Conservation (phyloP, 1,140 invertebrate genomes). For the Pararge aegeria region DNA sequence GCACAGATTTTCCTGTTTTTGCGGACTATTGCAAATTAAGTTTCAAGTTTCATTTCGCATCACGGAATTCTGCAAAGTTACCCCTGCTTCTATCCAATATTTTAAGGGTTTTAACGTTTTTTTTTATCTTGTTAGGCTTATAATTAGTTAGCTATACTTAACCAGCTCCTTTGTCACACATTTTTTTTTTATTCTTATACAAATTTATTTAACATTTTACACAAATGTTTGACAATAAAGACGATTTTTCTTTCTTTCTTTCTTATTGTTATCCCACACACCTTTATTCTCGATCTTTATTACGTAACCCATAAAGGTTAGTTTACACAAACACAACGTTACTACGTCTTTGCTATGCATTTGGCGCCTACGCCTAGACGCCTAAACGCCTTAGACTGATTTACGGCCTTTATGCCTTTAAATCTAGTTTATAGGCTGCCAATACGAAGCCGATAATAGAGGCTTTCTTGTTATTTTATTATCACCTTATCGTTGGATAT, state of each 20-base stretch:
- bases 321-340: not conserved
- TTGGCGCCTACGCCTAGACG: conserved; percentile 33
- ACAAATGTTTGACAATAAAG: no score
- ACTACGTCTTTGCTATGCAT: conserved; percentile 21
- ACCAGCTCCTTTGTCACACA: no score
- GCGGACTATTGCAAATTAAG: no score
- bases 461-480: conserved; percentile 17
- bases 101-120: no score
- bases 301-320: not conserved
- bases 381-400: conserved; percentile 31
- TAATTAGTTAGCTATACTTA: no score
- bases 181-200: no score
- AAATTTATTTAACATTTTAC: no score
- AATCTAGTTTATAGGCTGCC: conserved; percentile 31
- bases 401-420: conserved; percentile 24
- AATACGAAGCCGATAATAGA: conserved; percentile 29
- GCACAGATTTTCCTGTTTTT: no score
- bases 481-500: conserved; percentile 1
- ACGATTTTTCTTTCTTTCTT: no score
- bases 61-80: no score
- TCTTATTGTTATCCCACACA: not conserved
- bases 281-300: not conserved
- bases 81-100: no score
- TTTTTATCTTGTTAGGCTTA: not conserved
- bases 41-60: no score